Conservation (phyloP, 2,888 invertebrate species). For the Pheosia gnoma region DNA sequence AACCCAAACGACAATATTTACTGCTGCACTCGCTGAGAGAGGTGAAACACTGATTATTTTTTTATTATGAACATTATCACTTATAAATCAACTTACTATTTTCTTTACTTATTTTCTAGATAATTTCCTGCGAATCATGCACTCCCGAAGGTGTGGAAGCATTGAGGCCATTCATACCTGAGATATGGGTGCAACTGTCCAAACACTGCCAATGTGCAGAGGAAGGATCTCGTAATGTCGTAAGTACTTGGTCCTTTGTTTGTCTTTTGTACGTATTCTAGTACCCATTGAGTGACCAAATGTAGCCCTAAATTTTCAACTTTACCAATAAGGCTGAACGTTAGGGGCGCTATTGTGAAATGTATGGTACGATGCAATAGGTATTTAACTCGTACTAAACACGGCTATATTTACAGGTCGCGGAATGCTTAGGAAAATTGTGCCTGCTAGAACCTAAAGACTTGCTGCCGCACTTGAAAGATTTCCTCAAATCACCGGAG, state of each 20-base stretch:
- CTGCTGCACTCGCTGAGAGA: conserved; percentile 98
- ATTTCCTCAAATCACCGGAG: conserved; percentile 91
- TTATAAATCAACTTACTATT: too few relatives aligned
- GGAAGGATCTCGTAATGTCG: conserved; percentile 99
- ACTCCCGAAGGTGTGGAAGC: conserved; percentile 89
- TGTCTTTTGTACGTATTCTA: too few relatives aligned
- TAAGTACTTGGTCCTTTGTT: conserved; percentile 50
- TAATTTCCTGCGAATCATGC: conserved; percentile 92
- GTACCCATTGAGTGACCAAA: too few relatives aligned
- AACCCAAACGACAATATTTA: conserved; percentile 97
- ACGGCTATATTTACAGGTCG: conserved; percentile 79
- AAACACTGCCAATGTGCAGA: conserved; percentile 98
- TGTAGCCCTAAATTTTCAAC: too few relatives aligned
- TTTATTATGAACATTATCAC: too few relatives aligned
- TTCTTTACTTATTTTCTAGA: conserved; percentile 72
- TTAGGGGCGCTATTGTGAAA: too few relatives aligned
- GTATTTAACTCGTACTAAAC: not conserved
- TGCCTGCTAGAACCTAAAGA: conserved; percentile 96
- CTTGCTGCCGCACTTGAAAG: conserved; percentile 94
- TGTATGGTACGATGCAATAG: too few relatives aligned
- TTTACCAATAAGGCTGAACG: too few relatives aligned
- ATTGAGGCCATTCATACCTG: conserved; percentile 91
- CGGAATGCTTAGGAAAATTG: conserved; percentile 98
- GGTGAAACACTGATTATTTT: conserved; percentile 73
- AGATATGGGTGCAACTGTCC: conserved; percentile 96